phyloP scores from a whole-genome alignment of 2,113 vertebrate genomes.

The Motacilla tschutschensis region DNA sequence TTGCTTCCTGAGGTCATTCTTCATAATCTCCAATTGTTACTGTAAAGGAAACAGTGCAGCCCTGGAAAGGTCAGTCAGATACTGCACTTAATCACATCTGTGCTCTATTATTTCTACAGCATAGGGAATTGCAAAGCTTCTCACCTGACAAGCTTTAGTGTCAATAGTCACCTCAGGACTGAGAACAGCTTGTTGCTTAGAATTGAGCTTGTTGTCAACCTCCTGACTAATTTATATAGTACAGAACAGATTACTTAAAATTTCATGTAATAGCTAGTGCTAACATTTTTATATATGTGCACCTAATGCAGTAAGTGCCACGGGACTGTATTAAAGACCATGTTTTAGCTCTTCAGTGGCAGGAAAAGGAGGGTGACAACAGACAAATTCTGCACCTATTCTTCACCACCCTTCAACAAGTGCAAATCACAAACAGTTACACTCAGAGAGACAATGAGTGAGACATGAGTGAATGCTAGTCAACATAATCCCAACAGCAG shows the following conservation, averaged over 20 bases:
- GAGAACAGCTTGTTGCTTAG: neutral
- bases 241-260: neutral
- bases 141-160: neutral
- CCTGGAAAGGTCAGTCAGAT: slow-evolving; percentile 24
- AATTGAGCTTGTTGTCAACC: neutral
- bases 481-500: neutral
- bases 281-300: neutral
- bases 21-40: neutral
- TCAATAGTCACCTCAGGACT: neutral
- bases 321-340: neutral
- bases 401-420: neutral
- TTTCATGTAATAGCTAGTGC: neutral
- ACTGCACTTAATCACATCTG: neutral
- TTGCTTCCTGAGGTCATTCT: neutral
- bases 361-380: neutral
- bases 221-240: neutral
- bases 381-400: neutral
- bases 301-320: neutral
- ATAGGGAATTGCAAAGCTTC: neutral
- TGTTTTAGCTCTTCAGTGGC: neutral
- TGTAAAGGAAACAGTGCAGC: neutral
- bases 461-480: neutral
- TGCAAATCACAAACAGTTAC: neutral
- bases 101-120: neutral
- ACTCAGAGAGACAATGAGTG: neutral